Evolutionary conservation across 2,888 invertebrate species (phyloP).

Genomic region (Ctenicera cuprea): DNA sequence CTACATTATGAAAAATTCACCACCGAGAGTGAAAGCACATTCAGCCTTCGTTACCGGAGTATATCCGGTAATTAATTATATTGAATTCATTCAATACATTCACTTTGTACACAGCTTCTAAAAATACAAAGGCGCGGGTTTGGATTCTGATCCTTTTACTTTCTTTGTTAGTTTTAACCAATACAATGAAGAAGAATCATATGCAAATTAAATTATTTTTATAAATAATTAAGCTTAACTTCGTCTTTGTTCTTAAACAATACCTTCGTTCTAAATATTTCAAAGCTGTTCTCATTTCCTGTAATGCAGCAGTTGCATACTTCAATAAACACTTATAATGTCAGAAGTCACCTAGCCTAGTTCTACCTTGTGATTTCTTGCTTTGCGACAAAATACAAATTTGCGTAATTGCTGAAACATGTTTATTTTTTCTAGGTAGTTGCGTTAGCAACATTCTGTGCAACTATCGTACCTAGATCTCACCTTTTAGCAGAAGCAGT

Average conservation of each 20-base stretch:
- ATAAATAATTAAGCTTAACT: too few species aligned
- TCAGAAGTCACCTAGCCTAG: neutral
- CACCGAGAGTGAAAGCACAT: slow-evolving; percentile 74
- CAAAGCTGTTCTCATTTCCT: too few species aligned
- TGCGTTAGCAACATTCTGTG: slow-evolving; percentile 75
- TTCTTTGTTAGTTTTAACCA: too few species aligned
- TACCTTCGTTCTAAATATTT: too few species aligned
- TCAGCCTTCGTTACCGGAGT: slow-evolving; percentile 77
- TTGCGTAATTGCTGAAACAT: slow-evolving; percentile 15
- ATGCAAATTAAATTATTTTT: too few species aligned
- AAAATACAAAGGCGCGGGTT: neutral
- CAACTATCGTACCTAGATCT: slow-evolving; percentile 78
- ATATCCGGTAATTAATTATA: slow-evolving; percentile 76
- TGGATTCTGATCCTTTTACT: neutral
- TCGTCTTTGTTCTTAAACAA: too few species aligned
- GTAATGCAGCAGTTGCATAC: neutral
- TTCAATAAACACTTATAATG: neutral
- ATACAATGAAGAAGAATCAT: too few species aligned
- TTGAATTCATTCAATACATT: neutral
- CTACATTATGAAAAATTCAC: slow-evolving; percentile 75
- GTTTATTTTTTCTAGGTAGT: slow-evolving; percentile 75
- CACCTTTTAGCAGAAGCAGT: slow-evolving; percentile 81
- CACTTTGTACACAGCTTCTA: neutral
- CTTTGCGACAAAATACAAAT: slow-evolving; percentile 18
- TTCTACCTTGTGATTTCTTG: neutral